These are phyloP conservation scores for Onychomys torridus DNA, from an alignment of 2,797 vertebrate genomes.

Conservation along the genomic window DNA sequence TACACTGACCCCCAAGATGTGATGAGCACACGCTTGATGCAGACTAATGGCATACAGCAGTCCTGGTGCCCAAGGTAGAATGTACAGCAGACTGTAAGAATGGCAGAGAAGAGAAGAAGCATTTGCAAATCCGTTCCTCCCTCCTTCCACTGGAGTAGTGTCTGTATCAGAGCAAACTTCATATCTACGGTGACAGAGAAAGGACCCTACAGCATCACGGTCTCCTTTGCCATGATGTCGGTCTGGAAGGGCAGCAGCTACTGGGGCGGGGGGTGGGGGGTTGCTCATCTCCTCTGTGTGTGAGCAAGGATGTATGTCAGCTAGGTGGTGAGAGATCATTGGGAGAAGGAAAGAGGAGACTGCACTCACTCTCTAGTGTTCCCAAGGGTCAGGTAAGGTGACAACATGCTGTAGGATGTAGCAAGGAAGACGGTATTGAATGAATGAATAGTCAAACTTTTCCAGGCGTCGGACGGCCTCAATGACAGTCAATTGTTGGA, in stretches of 20 bases:
- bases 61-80: conserved; percentile 60
- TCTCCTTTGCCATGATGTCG: not conserved
- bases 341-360: conserved; percentile 20
- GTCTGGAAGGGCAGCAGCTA: not conserved
- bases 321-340: not conserved
- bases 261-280: rapidly evolving
- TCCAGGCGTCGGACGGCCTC: not conserved
- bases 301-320: not conserved
- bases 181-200: not conserved
- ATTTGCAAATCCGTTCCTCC: not conserved
- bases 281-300: not conserved
- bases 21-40: conserved; percentile 4
- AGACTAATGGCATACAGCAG: conserved; percentile 51
- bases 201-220: not conserved
- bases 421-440: not conserved
- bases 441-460: conserved; percentile 38
- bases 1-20: conserved; percentile 34
- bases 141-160: not conserved
- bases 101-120: not conserved
- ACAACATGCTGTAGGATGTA: not conserved
- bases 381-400: not conserved
- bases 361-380: not conserved
- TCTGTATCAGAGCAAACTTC: not conserved
- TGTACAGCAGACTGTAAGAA: not conserved
- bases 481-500: not conserved